Evolutionary conservation across 2,888 invertebrate species (phyloP), one percentile per base, ranked within the genome.

Genomic region (Caradrina kadenii): DNA sequence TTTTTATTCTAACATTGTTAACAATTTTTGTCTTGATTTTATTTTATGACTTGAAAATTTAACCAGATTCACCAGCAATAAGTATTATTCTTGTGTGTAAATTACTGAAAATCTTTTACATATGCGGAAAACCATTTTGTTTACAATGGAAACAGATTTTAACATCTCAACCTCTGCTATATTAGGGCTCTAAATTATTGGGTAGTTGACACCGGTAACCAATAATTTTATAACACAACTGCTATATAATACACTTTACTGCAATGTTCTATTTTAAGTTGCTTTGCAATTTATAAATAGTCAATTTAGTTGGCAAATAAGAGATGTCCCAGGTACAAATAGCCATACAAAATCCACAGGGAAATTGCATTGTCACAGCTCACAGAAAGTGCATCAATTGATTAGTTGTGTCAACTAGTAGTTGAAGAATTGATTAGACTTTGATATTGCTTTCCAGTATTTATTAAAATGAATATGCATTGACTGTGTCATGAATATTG

Each of bases 381-480:
- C 26, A 26, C 4, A 26, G 4, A 26, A 26, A 26, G 26, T 26
- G 26, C 26, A 26, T 26, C 26, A 26, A 26, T 26, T 26, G 26
- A 26, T 26, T 26, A 26, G 26, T 26, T 26, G 26, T 4, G 26
- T 26, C 26, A 26, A 26, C 2, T 26, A 35, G 11, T 19, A 35
- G 19, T 10, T 39, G 2, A 31, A 31, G 4, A 49, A 63, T 19
- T 63, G 7, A 55, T 42, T 49, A 13, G 26, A 19, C 49, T 13
- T 52, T 7, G 0, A 11, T 45, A 48, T 31, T 7, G 48, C 55
- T 70, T 63, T 63, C 22, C 17, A 58, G 50, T 31, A 31, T 63
- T 26, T 58, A 64, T 52, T 31, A 21, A 31, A 13, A 76, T 65
- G 11, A 61, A 71, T 71, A 61, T 64, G 49, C 8, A 76, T 69